phyloP scores from a whole-genome alignment of 2,113 vertebrate genomes.

The Actenoides lindsayi region DNA sequence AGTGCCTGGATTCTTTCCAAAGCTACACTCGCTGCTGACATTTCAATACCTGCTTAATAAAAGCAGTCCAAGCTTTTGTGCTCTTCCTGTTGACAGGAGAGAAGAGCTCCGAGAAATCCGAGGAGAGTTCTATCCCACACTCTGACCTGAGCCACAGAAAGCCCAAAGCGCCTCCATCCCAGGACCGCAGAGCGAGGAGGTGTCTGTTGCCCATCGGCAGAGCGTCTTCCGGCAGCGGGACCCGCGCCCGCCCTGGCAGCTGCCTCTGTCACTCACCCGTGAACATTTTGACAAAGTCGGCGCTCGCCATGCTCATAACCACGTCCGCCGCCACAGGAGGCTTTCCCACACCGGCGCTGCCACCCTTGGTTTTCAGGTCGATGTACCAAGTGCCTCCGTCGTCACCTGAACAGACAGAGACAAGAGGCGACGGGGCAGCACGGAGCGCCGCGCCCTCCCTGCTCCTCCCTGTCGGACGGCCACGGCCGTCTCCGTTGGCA shows the following conservation, averaged over 20 bases:
- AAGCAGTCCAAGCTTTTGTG: neutral
- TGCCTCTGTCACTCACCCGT: slow-evolving; percentile 75
- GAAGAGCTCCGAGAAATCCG: neutral
- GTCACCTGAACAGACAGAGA: slow-evolving; percentile 74
- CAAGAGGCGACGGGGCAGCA: neutral
- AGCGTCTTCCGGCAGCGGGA: neutral
- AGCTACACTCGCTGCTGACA: neutral
- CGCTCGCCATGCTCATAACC: slow-evolving; percentile 88
- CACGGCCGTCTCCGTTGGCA: rapidly evolving
- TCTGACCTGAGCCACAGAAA: neutral
- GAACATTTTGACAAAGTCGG: slow-evolving; percentile 93
- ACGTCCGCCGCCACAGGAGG: slow-evolving; percentile 83
- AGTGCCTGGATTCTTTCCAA: neutral
- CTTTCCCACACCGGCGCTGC: slow-evolving; percentile 80
- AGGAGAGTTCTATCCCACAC: neutral
- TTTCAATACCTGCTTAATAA: neutral
- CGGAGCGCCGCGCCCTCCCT: rapidly evolving
- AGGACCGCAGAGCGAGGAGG: neutral
- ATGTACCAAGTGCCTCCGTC: slow-evolving; percentile 88
- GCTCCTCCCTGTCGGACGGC: rapidly evolving
- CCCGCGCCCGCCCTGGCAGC: rapidly evolving
- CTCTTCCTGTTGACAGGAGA: neutral
- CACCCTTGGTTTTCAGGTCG: slow-evolving; percentile 86
- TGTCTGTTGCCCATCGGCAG: rapidly evolving
- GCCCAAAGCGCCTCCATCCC: rapidly evolving